Base-by-base conservation (phyloP, 2,113 vertebrate species). In the Trogon surrucura region DNA sequence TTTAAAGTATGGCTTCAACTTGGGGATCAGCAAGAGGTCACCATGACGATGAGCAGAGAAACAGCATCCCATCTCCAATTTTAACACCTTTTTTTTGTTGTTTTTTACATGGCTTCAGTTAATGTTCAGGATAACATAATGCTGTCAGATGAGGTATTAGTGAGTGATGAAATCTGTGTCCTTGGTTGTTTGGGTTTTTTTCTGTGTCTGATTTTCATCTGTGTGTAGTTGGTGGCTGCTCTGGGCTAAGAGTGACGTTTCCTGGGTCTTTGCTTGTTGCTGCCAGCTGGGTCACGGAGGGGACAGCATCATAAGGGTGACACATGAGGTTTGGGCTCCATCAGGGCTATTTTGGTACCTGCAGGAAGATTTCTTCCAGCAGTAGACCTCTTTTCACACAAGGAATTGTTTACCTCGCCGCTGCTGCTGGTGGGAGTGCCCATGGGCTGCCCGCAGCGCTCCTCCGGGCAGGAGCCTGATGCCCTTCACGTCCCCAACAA, bases 381-480 rank as follows among this genome's bases (percentile, higher is more conserved):
- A 30, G 44, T 9, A 14, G 64, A 54, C 29, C 48, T 88, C 22
- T 41, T 78, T 45, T 36, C 47, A 58, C 8, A 8, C 29, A 17
- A 45, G 41, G 60, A 57, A 18, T 21, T 44, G 34, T 38, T 81
- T 14, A 9, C 60, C 18, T 89, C 3, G 0, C 41, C 1, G 2
- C 53, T 38, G 75, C 67, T 54, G 84, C 38, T 11, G 16, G 50
- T 61, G 64, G 77, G 45, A 91, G 45, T 69, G 38, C 83, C 87
- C 45, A 11, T 2, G 12, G 77, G 58, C 80, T 82, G 57, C 53
- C 61, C 4, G 5, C 72, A 20, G 41, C 0, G 0, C 77, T 86
- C 22, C 45, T 79, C 32, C 60, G 0, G 13, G 60, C 60, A 19
- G 1, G 2, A 81, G 65, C 41, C 26, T 9, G 0, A 2, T 13